phyloP scores from a whole-genome alignment of 2,888 invertebrate species.

The Helobdella robusta region DNA sequence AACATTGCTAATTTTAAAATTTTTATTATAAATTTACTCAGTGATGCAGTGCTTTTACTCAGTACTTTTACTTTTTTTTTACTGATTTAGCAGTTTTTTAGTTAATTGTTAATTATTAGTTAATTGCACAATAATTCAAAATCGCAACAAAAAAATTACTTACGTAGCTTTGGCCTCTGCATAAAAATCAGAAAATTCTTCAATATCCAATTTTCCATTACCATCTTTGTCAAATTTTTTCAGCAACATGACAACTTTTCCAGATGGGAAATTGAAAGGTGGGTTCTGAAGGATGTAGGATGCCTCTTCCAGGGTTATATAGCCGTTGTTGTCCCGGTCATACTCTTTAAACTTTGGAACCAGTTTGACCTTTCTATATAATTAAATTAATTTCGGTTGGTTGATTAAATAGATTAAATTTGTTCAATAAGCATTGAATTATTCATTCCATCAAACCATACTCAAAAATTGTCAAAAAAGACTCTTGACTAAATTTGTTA shows the following conservation, averaged over 20 bases:
- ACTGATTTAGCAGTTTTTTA: no score
- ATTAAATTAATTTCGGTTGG: neutral
- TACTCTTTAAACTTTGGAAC: slow-evolving; percentile 36
- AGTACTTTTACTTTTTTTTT: no score
- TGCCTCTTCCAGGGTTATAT: slow-evolving; percentile 35
- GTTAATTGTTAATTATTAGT: no score
- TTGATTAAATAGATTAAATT: neutral
- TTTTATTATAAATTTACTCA: no score
- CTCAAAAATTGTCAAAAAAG: no score
- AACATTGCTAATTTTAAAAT: no score
- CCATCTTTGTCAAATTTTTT: slow-evolving; percentile 35
- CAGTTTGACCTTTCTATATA: slow-evolving; percentile 31
- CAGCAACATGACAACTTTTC: slow-evolving; percentile 33
- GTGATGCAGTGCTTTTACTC: no score
- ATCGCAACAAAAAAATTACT: no score
- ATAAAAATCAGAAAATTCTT: slow-evolving; percentile 35
- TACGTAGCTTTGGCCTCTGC: slow-evolving; percentile 36
- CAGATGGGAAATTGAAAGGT: slow-evolving; percentile 35
- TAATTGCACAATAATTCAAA: no score
- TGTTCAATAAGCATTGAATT: no score
- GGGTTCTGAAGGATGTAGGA: slow-evolving; percentile 33
- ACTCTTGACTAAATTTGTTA: no score
- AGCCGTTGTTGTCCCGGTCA: slow-evolving; percentile 35
- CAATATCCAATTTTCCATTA: slow-evolving; percentile 35
- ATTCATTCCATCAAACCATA: no score